Evolutionary conservation across 2,797 vertebrate genomes (phyloP), one percentile per base, ranked within the genome.

Genomic region (Arctocebus calabarensis): DNA sequence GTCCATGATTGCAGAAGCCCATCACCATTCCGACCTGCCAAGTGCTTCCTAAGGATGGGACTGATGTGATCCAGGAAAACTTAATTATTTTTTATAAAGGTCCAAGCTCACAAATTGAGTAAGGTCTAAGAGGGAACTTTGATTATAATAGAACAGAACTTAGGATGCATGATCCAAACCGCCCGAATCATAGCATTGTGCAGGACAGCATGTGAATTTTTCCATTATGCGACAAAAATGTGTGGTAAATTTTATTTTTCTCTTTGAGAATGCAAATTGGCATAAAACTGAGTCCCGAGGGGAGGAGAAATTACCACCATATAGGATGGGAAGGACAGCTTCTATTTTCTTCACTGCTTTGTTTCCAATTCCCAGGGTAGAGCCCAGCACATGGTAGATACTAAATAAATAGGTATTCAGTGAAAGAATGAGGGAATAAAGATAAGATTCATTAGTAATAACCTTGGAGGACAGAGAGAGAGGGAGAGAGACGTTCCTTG

Each of bases 231-330:
- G 57, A 82, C 61, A 92, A 84, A 94, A 90, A 83, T 11, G 10
- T 37, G 75, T 40, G 7, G 61, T 73, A 95, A 87, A 92, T 92
- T 92, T 77, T 40, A 77, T 71, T 71, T 78, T 96, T 71, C 9
- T 85, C 45, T 93, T 48, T 62, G 61, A 90, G 64, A 90, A 94
- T 93, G 88, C 82, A 93, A 73, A 90, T 84, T 86, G 48, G 6
- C 74, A 48, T 81, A 87, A 87, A 61, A 82, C 25, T 75, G 37
- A 96, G 40, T 71, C 55, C 40, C 23, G 7, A 75, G 57, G 27
- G 89, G 29, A 92, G 75, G 22, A 85, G 79, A 89, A 86, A 82
- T 84, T 40, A 40, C 59, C 23, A 85, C 37, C 40, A 9, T 29
- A 43, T 1, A 25, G 16, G 11, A 83, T 68, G 34, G 82, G 14